Conservation (phyloP, 2,113 vertebrate genomes). For the Alethe castanea region DNA sequence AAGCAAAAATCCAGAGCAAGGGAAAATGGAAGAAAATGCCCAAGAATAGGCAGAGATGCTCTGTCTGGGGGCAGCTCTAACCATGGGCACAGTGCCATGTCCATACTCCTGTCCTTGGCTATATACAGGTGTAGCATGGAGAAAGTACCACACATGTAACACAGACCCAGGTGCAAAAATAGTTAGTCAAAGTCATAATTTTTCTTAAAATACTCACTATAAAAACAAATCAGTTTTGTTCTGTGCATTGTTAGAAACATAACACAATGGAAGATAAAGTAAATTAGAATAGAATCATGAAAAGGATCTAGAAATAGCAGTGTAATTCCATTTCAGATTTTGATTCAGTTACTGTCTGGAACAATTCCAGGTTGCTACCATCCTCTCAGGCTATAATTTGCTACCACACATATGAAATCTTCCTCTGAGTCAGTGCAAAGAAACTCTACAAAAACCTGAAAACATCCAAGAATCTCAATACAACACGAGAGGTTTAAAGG, state of each 20-base stretch:
- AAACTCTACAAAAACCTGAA: not conserved
- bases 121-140: not conserved
- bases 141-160: not conserved
- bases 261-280: conserved; percentile 1
- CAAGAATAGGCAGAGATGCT: not conserved
- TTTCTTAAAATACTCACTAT: conserved; percentile 32
- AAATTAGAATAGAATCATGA: not conserved
- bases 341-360: conserved; percentile 14
- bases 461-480: conserved; percentile 22
- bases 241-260: not conserved
- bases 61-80: not conserved
- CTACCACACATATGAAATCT: not conserved
- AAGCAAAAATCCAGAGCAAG: not conserved
- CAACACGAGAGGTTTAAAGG: not conserved
- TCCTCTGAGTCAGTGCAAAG: not conserved
- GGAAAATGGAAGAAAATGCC: not conserved
- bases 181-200: not conserved
- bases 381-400: not conserved
- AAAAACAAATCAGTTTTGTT: conserved; percentile 32
- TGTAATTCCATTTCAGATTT: not conserved
- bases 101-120: not conserved
- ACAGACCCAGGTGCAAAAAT: conserved; percentile 50
- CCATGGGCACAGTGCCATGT: accelerated
- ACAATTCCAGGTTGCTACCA: not conserved
- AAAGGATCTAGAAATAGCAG: not conserved